Evolutionary conservation across 1,140 invertebrate species (phyloP), one percentile per base, ranked within the genome.

Genomic region (Aphaenogaster floridana): DNA sequence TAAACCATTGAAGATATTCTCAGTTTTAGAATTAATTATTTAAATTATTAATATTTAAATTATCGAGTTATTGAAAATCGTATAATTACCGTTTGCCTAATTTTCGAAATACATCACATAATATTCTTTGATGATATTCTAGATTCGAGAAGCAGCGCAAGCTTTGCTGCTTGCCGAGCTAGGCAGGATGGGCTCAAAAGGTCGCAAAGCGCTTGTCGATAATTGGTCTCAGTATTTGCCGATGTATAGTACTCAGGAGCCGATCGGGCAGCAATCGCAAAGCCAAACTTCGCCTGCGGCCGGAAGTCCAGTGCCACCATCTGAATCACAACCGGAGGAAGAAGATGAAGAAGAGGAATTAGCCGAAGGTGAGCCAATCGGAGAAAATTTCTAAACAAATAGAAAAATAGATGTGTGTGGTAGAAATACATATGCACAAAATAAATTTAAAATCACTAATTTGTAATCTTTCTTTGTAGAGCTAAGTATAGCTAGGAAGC

Each of bases 191-290:
- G 99, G 99, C 13, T 97, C 98, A 0, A 98, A 98, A 95, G 99
- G 99, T 1, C 97, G 99, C 36, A 99, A 99, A 95, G 96, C 97
- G 1, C 95, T 99, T 9, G 98, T 99, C 0, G 99, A 99, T 93
- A 97, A 97, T 89, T 99, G 99, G 99, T 97, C 98, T 0, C 98
- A 99, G 79, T 99, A 98, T 95, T 96, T 99, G 7, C 99, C 99
- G 0, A 97, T 97, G 77, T 98, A 98, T 90, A 98, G 52, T 97
- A 98, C 93, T 13, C 94, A 94, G 59, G 95, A 95, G 68, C 94
- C 95, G 2, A 96, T 96, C 34, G 94, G 96, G 3, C 96, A 93
- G 17, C 95, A 94, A 78, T 86, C 86, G 13, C 92, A 94, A 71
- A 95, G 94, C 36, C 94, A 94, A 87, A 94, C 88, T 79, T 94